Evolutionary conservation across 2,888 invertebrate genomes (phyloP).

Genomic region (Diadegma fenestrale): DNA sequence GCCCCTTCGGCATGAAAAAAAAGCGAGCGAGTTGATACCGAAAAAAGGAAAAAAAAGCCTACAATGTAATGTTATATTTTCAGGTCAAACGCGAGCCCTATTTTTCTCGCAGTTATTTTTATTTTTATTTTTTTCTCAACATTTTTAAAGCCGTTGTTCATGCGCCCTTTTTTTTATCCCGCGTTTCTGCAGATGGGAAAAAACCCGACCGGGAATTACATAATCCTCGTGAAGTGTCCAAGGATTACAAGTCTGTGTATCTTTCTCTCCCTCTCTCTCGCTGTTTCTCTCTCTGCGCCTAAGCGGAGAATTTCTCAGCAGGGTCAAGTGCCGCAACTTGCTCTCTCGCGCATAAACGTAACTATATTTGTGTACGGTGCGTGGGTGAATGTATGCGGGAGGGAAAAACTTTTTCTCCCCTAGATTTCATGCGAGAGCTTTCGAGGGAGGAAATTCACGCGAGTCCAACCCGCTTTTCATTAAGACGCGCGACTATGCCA

Average conservation of each 20-base stretch:
- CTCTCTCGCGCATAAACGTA: slow-evolving; percentile 13
- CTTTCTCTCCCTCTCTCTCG: not conserved
- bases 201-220: slow-evolving; percentile 49
- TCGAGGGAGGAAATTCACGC: slow-evolving; percentile 38
- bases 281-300: not conserved
- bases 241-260: slow-evolving; percentile 52
- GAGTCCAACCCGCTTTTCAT: slow-evolving; percentile 50
- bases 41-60: slow-evolving; percentile 7
- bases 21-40: not conserved
- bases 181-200: slow-evolving; percentile 24
- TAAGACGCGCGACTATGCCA: slow-evolving; percentile 45
- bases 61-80: slow-evolving; percentile 15
- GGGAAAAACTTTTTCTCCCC: slow-evolving; percentile 39
- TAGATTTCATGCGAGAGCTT: slow-evolving; percentile 23
- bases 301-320: slow-evolving; percentile 30
- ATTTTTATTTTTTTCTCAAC: not conserved
- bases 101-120: slow-evolving; percentile 13
- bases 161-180: slow-evolving; percentile 32
- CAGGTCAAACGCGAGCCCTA: slow-evolving; percentile 22
- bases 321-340: slow-evolving; percentile 50
- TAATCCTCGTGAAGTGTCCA: slow-evolving; percentile 51
- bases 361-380: not conserved
- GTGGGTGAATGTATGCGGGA: not conserved
- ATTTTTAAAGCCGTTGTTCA: slow-evolving; percentile 32
- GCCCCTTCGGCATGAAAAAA: not conserved